Base-by-base conservation (phyloP, 2,888 invertebrate species). In the Polydrusus tereticollis region DNA sequence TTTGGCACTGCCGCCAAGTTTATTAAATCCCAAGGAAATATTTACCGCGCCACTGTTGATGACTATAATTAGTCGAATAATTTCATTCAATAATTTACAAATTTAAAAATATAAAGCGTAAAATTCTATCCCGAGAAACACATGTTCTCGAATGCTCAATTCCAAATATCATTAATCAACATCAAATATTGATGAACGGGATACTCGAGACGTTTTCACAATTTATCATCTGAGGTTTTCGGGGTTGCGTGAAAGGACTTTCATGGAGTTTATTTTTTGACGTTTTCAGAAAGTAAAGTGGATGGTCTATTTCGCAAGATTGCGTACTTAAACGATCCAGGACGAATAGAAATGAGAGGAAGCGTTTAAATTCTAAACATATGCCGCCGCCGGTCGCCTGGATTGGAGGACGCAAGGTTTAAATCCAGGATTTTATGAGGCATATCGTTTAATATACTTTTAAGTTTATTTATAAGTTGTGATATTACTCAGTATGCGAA, bases 291-390 rank as follows among this genome's bases (percentile, higher is more conserved):
- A 29, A 55, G 52, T 18, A 55, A 29, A 55, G 52, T 55, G 16
- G 52, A 55, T 55, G 52, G 52, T 29, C 29, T 14, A 55, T 55
- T 55, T 16, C 29, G 29, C 18, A 55, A 29, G 52, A 55, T 29
- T 55, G 52, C 29, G 52, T 55, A 55, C 29, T 55, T 55, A 55
- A 55, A 55, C 52, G 52, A 55, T 29, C 29, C 52, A 29, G 16
- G 29, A 12, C 16, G 52, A 29, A 55, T 29, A 55, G 29, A 55
- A 55, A 55, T 55, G 52, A 10, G 29, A 10, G 12, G 12, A 55
- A 16, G 29, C 18, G 16, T 55, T 55, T 16, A 29, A 55, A 33
- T 55, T 55, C 16, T 7, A 29, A 55, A 29, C 29, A 18, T 26
- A 29, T 18, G 18, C 4, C 26, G 2, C 26, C n/a, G 29, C 29